Evolutionary conservation across 2,113 vertebrate genomes (phyloP).

Genomic region (Rhinogobius similis): DNA sequence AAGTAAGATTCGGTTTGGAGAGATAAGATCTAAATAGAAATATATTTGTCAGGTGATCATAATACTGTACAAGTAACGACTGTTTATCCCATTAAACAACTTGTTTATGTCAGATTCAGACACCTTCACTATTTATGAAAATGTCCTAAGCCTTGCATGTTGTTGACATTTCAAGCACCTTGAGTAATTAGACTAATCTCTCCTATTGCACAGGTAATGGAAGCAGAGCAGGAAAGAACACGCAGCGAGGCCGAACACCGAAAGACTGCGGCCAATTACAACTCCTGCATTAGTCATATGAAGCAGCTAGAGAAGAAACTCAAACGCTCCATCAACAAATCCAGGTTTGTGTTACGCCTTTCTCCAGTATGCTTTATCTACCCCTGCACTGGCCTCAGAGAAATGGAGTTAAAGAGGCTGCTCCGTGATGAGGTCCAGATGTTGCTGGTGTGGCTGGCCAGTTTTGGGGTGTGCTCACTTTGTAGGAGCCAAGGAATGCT

Average conservation of each 20-base stretch:
- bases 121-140: background rate
- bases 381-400: slow-evolving; percentile 21
- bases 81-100: no score
- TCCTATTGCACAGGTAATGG: slow-evolving; percentile 86
- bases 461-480: slow-evolving; percentile 50
- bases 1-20: background rate
- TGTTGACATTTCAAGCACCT: background rate
- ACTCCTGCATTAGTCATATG: slow-evolving; percentile 89
- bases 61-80: no score
- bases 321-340: slow-evolving; percentile 94
- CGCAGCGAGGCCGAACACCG: slow-evolving; percentile 89
- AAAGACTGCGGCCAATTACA: slow-evolving; percentile 90
- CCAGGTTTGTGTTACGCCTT: slow-evolving; percentile 80
- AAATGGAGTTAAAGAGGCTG: slow-evolving; percentile 16
- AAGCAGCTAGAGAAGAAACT: slow-evolving; percentile 94
- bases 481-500: slow-evolving; percentile 67
- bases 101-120: background rate
- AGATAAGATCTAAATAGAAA: background rate
- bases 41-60: background rate
- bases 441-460: slow-evolving; percentile 44
- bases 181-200: background rate
- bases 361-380: background rate
- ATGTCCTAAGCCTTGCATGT: background rate
- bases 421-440: slow-evolving; percentile 69
- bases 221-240: slow-evolving; percentile 90